Evolutionary conservation across 2,113 vertebrate genomes (phyloP), one percentile per base, ranked within the genome.

Genomic region (Pan paniscus): DNA sequence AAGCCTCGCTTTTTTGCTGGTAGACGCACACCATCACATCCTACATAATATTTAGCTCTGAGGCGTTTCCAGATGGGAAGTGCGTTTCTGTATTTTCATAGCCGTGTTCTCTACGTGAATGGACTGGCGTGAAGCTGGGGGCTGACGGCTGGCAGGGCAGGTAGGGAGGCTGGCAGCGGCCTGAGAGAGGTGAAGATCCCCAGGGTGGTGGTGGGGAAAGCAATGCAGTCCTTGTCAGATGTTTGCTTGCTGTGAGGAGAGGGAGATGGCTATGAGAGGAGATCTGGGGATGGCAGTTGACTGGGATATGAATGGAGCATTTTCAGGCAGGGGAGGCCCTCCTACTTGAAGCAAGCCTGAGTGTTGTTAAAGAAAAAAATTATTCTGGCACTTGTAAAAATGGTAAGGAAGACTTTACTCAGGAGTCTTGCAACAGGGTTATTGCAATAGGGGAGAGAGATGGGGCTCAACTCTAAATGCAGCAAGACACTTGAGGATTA

Each of bases 11-110:
- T 48, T 70, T 85, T 59, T 90, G 78, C 68, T 38, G 11, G 84
- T 48, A 90, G 84, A 64, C 2, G 35, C 59, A 68, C 93, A 85
- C 85, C 67, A 67, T 92, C 78, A 73, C 85, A 73, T 95, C 93
- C 96, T 90, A 93, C 78, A 61, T 90, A 85, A 82, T 86, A 80
- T 64, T 96, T 87, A 93, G 84, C 46, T 92, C n/a, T 40, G 93
- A 96, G 81, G 79, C 12, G 1, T 81, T 95, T 96, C 93, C 85
- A 89, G 72, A 79, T 72, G 89, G 91, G 89, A 90, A 97, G n/a
- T 67, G 22, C 13, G 11, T 89, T 93, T 40, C 80, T 82, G 48
- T 81, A 8, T 89, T 95, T 94, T 89, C 55, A 46, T 64, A 94
- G 72, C 55, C 18, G 0, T 82, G 82, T 43, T 81, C 52, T 94